These are phyloP conservation scores for Trididemnum miniatum DNA, from an alignment of 23 tunicate species.

Conservation along the genomic window DNA sequence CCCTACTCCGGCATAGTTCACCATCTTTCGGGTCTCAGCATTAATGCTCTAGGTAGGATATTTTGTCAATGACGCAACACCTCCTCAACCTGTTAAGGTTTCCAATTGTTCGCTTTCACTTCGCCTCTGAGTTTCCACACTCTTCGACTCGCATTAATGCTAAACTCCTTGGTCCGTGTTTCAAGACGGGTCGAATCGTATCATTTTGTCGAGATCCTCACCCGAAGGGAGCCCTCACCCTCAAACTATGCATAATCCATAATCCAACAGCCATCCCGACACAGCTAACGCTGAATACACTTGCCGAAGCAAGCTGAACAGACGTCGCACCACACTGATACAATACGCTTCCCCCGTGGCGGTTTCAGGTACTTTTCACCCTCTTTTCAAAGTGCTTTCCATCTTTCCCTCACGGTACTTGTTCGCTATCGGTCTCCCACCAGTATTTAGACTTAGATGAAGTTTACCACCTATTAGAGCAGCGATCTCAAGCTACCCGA, in stretches of 20 bases:
- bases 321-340: background rate
- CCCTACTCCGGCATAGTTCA: constrained; percentile 84
- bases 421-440: background rate
- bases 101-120: constrained; percentile 62
- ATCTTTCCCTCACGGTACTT: constrained; percentile 18
- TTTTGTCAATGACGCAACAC: too few species aligned
- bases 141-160: constrained; percentile 16
- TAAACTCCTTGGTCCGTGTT: constrained; percentile 67
- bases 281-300: too few species aligned
- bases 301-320: too few species aligned
- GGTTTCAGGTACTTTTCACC: constrained; percentile 14
- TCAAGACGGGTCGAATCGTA: constrained; percentile 62
- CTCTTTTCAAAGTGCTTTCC: background rate
- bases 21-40: constrained; percentile 88
- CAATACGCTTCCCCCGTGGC: background rate
- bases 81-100: too few species aligned
- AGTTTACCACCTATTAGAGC: constrained; percentile 42
- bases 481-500: constrained; percentile 33
- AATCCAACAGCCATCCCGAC: background rate
- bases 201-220: background rate
- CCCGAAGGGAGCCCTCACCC: background rate
- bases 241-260: background rate
- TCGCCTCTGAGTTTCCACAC: constrained; percentile 37
- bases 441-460: constrained; percentile 32
- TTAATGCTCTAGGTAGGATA: constrained; percentile 39